Evolutionary conservation across 2,888 invertebrate species (phyloP), one percentile per base, ranked within the genome.

Genomic region (Lymantria monacha): DNA sequence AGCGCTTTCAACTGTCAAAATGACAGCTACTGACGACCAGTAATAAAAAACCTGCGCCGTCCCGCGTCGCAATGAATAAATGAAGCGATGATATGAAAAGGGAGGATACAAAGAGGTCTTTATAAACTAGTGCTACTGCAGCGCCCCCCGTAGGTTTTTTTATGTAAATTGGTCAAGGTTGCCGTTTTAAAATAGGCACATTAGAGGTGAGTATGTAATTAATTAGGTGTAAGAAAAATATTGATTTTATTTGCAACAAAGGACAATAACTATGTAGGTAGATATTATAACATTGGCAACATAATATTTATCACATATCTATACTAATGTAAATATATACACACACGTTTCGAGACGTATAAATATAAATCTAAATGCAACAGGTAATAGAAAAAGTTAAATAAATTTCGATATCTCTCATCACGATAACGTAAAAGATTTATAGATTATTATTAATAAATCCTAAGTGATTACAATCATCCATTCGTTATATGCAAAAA

Each of bases 101-200:
- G 49, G 30, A 48, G 54, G 43, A 49, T 49, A 52, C 44, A 59
- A 51, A 63, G 58, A 51, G 76, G 58, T 70, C 78, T 64, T 43
- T 54, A 40, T 66, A 54, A 57, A 57, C 46, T 67, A 67, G 81
- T 44, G 76, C 74, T 67, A 79, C 72, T 76, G 81, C 79, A 81
- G 70, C 73, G 67, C 66, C 72, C 72, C 78, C 74, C 79, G 74
- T 74, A 74, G 75, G 71, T 72, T 72, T 70, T 30, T 30, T 69
- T 69, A 74, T 72, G 70, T 72, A 79, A 79, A 72, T 75, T 59
- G 73, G 74, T 71, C 82, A 80, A 82, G 83, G 81, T 73, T 75
- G 61, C 47, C 33, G 45, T 41, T 41, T 41, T 41, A 14, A 41
- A 41, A 41, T 41, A 69, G 55, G 50, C 64, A 22, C 22, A 2